phyloP scores from a whole-genome alignment of 2,888 invertebrate species.

The Nomada ferruginata region DNA sequence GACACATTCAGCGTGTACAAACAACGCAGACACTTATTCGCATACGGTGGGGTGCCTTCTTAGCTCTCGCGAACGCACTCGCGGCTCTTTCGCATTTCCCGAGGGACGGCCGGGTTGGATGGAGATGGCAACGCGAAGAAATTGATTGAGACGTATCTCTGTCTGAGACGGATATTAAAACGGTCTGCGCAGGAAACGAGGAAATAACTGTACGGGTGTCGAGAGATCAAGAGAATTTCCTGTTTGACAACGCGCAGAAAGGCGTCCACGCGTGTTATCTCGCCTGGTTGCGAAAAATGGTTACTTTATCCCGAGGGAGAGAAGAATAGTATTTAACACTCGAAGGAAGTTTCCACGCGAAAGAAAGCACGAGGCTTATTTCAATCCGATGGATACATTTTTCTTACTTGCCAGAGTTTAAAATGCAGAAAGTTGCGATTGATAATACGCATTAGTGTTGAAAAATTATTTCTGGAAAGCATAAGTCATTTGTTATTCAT shows the following conservation, averaged over 20 bases:
- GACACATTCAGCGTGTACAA: conserved; percentile 32
- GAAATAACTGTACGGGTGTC: conserved; percentile 58
- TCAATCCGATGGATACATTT: too few relatives aligned
- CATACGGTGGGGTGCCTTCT: conserved; percentile 34
- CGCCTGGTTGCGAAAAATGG: neutral
- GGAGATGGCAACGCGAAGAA: conserved; percentile 65
- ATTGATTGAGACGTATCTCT: conserved; percentile 78
- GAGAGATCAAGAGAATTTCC: conserved; percentile 37
- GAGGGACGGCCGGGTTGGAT: conserved; percentile 40
- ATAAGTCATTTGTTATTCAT: too few relatives aligned
- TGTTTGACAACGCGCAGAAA: neutral
- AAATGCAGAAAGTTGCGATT: too few relatives aligned
- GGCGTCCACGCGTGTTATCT: neutral
- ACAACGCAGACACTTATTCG: conserved; percentile 48
- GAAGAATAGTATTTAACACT: too few relatives aligned
- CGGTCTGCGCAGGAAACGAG: conserved; percentile 62
- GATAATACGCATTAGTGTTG: too few relatives aligned
- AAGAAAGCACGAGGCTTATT: too few relatives aligned
- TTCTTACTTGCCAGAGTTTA: too few relatives aligned
- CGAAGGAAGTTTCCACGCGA: too few relatives aligned
- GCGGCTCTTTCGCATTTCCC: conserved; percentile 60
- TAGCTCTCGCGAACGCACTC: conserved; percentile 22
- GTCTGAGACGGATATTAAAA: conserved; percentile 76
- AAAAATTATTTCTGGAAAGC: too few relatives aligned
- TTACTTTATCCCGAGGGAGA: neutral